Conservation (phyloP, 1,140 invertebrate species). For the Catajapyx aquilonaris region DNA sequence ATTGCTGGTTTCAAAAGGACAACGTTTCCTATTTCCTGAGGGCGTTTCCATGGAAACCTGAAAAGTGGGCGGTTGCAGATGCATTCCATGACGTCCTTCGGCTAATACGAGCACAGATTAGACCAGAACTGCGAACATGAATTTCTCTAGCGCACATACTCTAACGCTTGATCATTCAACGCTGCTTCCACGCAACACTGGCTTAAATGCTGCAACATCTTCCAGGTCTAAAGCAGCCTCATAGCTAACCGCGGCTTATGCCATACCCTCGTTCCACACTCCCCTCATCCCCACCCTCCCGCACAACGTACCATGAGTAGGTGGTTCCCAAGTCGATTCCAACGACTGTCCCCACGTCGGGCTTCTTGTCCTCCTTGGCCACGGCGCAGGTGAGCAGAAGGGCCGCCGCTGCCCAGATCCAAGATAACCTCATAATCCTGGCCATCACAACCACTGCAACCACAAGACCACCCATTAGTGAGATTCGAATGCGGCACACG, state of each 20-base stretch:
- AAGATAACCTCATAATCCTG: slow-evolving; percentile 5
- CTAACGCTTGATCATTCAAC: not conserved
- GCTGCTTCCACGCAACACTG: not conserved
- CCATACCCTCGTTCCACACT: too few species aligned
- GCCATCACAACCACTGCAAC: not conserved
- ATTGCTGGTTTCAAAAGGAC: too few species aligned
- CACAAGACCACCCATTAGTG: not conserved
- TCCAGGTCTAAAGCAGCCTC: not conserved
- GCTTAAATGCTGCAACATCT: not conserved
- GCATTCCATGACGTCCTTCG: too few species aligned
- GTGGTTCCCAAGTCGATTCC: slow-evolving; percentile 98
- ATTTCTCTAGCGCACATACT: too few species aligned
- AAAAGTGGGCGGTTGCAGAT: too few species aligned
- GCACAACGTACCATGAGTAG: slow-evolving; percentile 89
- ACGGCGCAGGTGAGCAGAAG: slow-evolving; percentile 26
- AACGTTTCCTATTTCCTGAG: too few species aligned
- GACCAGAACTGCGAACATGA: too few species aligned
- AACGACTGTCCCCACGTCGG: slow-evolving; percentile 81
- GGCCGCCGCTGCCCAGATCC: slow-evolving; percentile 18
- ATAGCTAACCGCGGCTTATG: not conserved
- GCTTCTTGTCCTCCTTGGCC: slow-evolving; percentile 57
- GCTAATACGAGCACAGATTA: too few species aligned
- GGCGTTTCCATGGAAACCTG: too few species aligned
- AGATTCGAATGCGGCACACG: not conserved
- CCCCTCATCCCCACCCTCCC: too few species aligned